Base-by-base conservation (phyloP, 2,797 vertebrate genomes). In the Halcyon badia region DNA sequence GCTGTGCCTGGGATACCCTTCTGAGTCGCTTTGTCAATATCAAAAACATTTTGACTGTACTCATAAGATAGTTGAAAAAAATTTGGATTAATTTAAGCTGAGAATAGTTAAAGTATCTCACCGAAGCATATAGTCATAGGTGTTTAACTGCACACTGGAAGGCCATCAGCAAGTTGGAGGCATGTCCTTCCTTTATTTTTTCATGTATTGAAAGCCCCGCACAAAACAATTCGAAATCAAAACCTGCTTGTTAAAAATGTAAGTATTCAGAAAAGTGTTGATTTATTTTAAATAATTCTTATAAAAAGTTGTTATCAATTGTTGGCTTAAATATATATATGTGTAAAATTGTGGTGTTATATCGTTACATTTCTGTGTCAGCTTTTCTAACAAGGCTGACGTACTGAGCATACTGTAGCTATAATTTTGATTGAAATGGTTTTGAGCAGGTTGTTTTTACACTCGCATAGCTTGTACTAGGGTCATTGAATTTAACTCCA, bases 401-500 rank as follows among this genome's bases (percentile, higher is more conserved):
- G 31, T 48, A n/a, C 83, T 28, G 61, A 76, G 31, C 42, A 4
- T 64, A 65, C 14, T 71, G 33, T 49, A 75, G 22, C 35, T 87
- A 11, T 80, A 88, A 75, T 93, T 91, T 80, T 89, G 62, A 89
- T 48, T 52, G 18, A 87, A 95, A 82, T 77, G 8, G 20, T 79
- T 91, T 85, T 82, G 82, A 90, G 66, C 64, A 54, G 30, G 3
- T 83, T 62, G 91, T 90, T 83, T 86, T 84, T 83, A 61, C 0
- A 1, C 57, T 87, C 42, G 33, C 6, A 3, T 87, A 56, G 94
- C 96, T 93, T 88, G 28, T 83, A 37, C 41, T 91, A 41, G 51
- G 57, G 51, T 91, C 83, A 66, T 91, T 91, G 89, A 94, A 81
- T 96, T 91, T 93, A 94, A 76, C 92, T 95, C 84, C 64, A 83